Conservation (phyloP, 2,888 invertebrate species). For the Ptychoptera contaminata region DNA sequence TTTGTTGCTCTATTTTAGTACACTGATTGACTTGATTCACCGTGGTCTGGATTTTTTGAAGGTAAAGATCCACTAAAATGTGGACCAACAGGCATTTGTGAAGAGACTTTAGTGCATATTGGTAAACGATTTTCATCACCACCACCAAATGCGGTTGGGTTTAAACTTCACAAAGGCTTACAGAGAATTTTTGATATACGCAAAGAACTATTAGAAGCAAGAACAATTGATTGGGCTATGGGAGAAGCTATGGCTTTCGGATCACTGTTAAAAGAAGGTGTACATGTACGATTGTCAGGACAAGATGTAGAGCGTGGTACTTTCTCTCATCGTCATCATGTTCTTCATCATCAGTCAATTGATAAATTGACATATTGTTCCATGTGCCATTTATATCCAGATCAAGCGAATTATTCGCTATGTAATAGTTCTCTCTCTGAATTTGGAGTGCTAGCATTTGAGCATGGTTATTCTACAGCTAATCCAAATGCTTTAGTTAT, state of each 20-base stretch:
- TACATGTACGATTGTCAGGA: conserved; percentile 86
- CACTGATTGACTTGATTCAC: conserved; percentile 64
- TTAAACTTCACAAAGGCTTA: conserved; percentile 52
- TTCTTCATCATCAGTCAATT: conserved; percentile 92
- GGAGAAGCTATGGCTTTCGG: conserved; percentile 99
- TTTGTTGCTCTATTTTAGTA: conserved; percentile 26
- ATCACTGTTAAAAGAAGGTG: conserved; percentile 89
- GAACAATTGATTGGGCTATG: conserved; percentile 90
- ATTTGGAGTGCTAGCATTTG: conserved; percentile 80
- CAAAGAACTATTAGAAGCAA: conserved; percentile 81
- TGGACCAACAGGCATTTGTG: conserved; percentile 45
- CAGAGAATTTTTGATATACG: conserved; percentile 79
- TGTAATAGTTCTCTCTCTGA: conserved; percentile 98
- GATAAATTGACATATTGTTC: conserved; percentile 83
- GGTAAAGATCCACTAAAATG: conserved; percentile 43
- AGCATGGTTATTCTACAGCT: conserved; percentile 95
- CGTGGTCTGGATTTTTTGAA: conserved; percentile 51
- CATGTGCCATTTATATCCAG: conserved; percentile 83
- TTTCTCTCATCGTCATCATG: conserved; percentile 90
- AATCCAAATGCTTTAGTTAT: conserved; percentile 93
- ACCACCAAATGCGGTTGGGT: conserved; percentile 45
- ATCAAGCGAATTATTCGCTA: conserved; percentile 97
- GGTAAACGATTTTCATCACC: conserved; percentile 45
- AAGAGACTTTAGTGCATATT: conserved; percentile 47
- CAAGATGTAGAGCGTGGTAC: conserved; percentile 99